Conservation (phyloP, 1,140 invertebrate genomes). For the Heliconius hermathena region DNA sequence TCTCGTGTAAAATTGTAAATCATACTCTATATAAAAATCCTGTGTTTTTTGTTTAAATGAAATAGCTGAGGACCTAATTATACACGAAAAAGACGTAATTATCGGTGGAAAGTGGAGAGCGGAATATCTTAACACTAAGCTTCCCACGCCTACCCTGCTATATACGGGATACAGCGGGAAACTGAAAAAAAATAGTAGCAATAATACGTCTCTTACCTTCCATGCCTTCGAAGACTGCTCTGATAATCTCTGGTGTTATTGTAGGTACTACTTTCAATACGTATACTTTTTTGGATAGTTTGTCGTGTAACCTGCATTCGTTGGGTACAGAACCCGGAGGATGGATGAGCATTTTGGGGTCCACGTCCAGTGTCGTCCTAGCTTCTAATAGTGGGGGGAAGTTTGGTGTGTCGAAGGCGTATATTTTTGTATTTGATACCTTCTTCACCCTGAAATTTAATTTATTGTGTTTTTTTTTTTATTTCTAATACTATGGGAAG, state of each 20-base stretch:
- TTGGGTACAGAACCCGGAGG: constrained; percentile 60
- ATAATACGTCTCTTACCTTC: constrained; percentile 52
- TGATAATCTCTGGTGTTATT: constrained; percentile 91
- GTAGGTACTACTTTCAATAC: constrained; percentile 94
- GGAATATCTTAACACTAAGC: no score
- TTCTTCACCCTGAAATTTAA: constrained; percentile 87
- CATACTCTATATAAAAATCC: no score
- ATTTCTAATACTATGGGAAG: no score
- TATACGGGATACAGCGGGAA: no score
- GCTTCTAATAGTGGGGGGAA: constrained; percentile 86
- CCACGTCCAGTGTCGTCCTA: constrained; percentile 64
- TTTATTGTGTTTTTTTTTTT: neutral
- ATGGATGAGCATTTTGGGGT: constrained; percentile 69
- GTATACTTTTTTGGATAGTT: constrained; percentile 92
- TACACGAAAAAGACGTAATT: no score
- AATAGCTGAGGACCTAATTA: no score
- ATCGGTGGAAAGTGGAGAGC: no score
- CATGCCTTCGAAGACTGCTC: constrained; percentile 67
- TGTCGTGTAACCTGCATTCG: constrained; percentile 85
- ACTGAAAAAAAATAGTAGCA: no score
- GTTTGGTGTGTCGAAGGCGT: constrained; percentile 97
- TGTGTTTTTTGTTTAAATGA: no score
- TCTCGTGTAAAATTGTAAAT: no score
- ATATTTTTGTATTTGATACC: constrained; percentile 90
- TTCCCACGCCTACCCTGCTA: no score